Conservation (phyloP, 1,140 invertebrate genomes). For the Neodiprion virginianus region DNA sequence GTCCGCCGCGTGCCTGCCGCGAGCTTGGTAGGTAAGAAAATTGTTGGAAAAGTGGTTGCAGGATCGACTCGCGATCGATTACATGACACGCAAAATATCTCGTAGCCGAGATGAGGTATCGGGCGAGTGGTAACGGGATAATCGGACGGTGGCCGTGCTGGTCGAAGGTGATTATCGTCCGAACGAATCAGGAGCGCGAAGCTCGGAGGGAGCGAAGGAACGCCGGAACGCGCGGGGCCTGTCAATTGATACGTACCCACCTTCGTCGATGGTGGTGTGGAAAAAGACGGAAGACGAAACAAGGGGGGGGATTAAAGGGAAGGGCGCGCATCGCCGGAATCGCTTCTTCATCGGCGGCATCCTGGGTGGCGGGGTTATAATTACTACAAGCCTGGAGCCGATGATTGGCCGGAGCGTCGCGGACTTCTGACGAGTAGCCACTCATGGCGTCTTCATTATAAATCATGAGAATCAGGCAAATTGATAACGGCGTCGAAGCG, state of each 20-base stretch:
- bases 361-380: conserved; percentile 41
- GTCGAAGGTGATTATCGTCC: conserved; percentile 11
- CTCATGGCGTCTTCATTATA: conserved; percentile 45
- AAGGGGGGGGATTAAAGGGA: background rate
- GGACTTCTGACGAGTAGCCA: conserved; percentile 30
- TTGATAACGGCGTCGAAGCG: conserved; percentile 46
- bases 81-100: conserved; percentile 11
- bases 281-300: background rate
- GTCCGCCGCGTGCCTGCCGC: background rate
- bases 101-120: background rate
- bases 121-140: conserved; percentile 7
- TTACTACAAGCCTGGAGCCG: conserved; percentile 35
- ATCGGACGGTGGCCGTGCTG: background rate
- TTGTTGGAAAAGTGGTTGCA: background rate
- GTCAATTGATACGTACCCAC: background rate
- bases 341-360: conserved; percentile 19
- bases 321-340: conserved; percentile 4
- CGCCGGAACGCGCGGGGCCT: background rate
- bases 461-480: conserved; percentile 48
- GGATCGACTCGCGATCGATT: background rate
- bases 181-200: background rate
- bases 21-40: background rate
- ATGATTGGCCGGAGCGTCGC: conserved; percentile 20
- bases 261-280: background rate
- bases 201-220: background rate